Percentiles rank a stretch among this genome's conserved stretches.
Conservation (phyloP, 2,797 vertebrate genomes). For the Pampus argenteus region DNA sequence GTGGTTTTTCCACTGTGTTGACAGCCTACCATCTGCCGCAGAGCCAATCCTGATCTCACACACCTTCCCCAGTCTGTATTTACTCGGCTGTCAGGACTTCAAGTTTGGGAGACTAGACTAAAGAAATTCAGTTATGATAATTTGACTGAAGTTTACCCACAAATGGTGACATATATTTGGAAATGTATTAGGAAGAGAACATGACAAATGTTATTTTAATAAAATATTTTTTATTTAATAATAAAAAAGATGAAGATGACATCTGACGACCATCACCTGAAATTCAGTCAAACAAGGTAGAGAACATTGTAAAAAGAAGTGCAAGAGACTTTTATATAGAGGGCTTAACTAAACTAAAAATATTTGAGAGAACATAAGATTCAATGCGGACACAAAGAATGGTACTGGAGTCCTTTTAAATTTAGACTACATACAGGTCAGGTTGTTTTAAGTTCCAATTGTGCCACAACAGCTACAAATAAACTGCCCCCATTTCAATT, state of each 20-base stretch:
- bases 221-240: slow-evolving; percentile 67
- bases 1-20: slow-evolving; percentile 54
- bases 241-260: slow-evolving; percentile 55
- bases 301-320: slow-evolving; percentile 48
- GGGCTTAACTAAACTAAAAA: slow-evolving; percentile 3
- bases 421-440: slow-evolving; percentile 17
- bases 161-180: slow-evolving; percentile 24
- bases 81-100: slow-evolving; percentile 65
- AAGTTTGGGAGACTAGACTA: slow-evolving; percentile 52
- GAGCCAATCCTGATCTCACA: slow-evolving; percentile 66
- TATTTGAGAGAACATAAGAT: background rate
- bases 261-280: slow-evolving; percentile 69
- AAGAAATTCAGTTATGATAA: slow-evolving; percentile 48
- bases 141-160: slow-evolving; percentile 32
- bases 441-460: slow-evolving; percentile 25
- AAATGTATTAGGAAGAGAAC: slow-evolving; percentile 21
- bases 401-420: slow-evolving; percentile 17
- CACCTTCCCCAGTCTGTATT: slow-evolving; percentile 68
- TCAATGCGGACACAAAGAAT: slow-evolving; percentile 16
- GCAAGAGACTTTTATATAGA: slow-evolving; percentile 31
- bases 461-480: slow-evolving; percentile 30
- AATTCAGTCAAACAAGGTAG: slow-evolving; percentile 71
- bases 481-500: slow-evolving; percentile 31
- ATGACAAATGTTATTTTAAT: slow-evolving; percentile 33
- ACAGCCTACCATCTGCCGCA: slow-evolving; percentile 81